Percentiles rank a stretch among this genome's conserved stretches.
Evolutionary conservation across 1,140 invertebrate genomes (phyloP).

Genomic region (Thrips palmi): DNA sequence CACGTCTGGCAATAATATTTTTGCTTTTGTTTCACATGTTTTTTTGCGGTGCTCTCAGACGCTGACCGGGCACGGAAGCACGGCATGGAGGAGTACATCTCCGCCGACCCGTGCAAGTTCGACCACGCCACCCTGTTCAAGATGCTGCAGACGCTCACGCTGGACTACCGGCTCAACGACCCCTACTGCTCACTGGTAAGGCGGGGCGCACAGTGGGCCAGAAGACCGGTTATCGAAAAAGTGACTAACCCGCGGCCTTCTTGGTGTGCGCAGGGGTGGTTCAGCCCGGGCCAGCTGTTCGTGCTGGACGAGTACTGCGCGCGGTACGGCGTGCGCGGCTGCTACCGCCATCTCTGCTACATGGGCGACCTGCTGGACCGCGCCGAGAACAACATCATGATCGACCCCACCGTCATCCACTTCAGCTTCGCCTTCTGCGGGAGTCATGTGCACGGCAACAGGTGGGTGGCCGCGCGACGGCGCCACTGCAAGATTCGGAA

Average conservation of each 20-base stretch:
- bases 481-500: too few relatives aligned
- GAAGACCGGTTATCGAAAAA: too few relatives aligned
- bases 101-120: conserved; percentile 92
- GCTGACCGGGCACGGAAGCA: conserved; percentile 93
- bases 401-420: conserved; percentile 96
- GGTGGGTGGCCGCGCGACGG: conserved; percentile 35
- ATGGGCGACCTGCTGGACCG: conserved; percentile 89
- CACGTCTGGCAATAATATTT: conserved; percentile 3
- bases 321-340: conserved; percentile 89
- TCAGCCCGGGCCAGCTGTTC: conserved; percentile 96
- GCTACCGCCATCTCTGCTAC: conserved; percentile 90
- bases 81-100: conserved; percentile 98
- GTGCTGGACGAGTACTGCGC: conserved; percentile 97
- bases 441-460: conserved; percentile 94
- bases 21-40: not conserved
- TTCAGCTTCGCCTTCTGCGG: conserved; percentile 98
- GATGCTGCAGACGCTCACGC: conserved; percentile 73
- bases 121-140: conserved; percentile 87
- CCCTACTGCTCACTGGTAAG: conserved; percentile 89
- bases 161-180: conserved; percentile 92
- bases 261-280: conserved; percentile 84
- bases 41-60: conserved; percentile 34
- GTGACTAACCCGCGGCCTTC: too few relatives aligned
- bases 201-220: too few relatives aligned
- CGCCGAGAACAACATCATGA: conserved; percentile 86